These are phyloP conservation scores for Danio tinwini DNA, from an alignment of 2,797 vertebrate genomes.

Conservation along the genomic window DNA sequence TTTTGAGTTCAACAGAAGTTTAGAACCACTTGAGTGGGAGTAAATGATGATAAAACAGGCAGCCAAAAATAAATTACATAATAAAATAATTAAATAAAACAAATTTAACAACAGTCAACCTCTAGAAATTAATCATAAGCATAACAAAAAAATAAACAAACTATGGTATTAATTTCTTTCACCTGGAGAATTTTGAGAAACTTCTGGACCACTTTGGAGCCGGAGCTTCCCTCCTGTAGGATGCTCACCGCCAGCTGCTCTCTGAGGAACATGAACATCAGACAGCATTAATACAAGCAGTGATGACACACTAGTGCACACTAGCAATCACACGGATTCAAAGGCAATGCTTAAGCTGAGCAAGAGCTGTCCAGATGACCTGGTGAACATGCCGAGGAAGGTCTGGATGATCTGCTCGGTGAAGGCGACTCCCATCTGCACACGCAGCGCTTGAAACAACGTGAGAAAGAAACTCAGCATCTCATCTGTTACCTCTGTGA, in stretches of 20 bases:
- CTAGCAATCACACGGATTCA: background rate
- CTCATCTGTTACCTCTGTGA: conserved; percentile 93
- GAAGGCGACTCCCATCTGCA: conserved; percentile 98
- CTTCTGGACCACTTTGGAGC: conserved; percentile 94
- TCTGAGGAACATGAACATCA: conserved; percentile 69
- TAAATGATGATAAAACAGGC: too few species aligned
- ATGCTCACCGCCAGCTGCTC: conserved; percentile 97
- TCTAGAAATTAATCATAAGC: too few species aligned
- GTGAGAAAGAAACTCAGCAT: conserved; percentile 98
- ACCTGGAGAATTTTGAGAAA: conserved; percentile 96
- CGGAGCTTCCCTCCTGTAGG: conserved; percentile 93
- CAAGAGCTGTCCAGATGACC: conserved; percentile 68
- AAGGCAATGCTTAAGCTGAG: too few species aligned
- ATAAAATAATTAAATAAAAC: too few species aligned
- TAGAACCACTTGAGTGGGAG: too few species aligned
- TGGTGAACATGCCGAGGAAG: conserved; percentile 98
- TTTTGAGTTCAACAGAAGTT: too few species aligned
- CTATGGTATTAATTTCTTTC: background rate
- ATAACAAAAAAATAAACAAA: too few species aligned
- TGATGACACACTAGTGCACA: background rate
- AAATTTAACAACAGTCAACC: too few species aligned
- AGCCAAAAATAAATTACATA: too few species aligned
- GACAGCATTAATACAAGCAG: background rate
- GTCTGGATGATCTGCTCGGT: conserved; percentile 98
- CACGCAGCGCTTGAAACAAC: conserved; percentile 93